Evolutionary conservation across 1,140 invertebrate genomes (phyloP), one percentile per base, ranked within the genome.

Genomic region (Sinonovacula constricta): DNA sequence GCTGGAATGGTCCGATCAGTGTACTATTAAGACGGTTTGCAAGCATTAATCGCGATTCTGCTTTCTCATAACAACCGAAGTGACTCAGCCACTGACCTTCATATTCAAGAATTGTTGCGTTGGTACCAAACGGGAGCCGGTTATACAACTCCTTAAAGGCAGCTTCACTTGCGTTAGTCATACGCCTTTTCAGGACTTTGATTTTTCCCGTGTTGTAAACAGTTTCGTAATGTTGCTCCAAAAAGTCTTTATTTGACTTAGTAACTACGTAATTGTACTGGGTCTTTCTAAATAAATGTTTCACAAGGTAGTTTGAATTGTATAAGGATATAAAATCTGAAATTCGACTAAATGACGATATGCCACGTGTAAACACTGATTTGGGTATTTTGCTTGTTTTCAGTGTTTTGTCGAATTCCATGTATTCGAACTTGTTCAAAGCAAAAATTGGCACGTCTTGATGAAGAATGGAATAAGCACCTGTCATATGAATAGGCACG

Each of bases 231-330:
- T 83, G 85, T 33, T 79, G 12, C 0, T 83, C 49, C 12, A 81
- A 54, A 33, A 88, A 86, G 24, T 82, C 12, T 56, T 80, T 51
- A 3, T 81, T 59, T 2, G 54, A 69, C 51, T 79, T 60, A 15
- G 87, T 33, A 1, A 90, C 72, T 3, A 90, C 14, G 63, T 88
- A 90, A 75, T 90, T 90, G 72, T 90, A 90, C 18, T 83, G 72
- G 22, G 54, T 24, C 4, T 83, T 83, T n/a, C 79, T 53, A 10
- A 88, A 70, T 18, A 90, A 60, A 18, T 60, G 49, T 74, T 86
- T 88, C 4, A 86, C 54, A 18, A 89, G 56, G 56, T 82, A 84
- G n/a, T 59, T 81, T 1, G 79, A 56, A 60, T 90, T 88, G 10
- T 79, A 54, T 1, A 85, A 24, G 3, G 83, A 79, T 12, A 89